These are phyloP conservation scores for Pipistrellus kuhlii DNA, from an alignment of 2,797 vertebrate genomes.

Conservation along the genomic window DNA sequence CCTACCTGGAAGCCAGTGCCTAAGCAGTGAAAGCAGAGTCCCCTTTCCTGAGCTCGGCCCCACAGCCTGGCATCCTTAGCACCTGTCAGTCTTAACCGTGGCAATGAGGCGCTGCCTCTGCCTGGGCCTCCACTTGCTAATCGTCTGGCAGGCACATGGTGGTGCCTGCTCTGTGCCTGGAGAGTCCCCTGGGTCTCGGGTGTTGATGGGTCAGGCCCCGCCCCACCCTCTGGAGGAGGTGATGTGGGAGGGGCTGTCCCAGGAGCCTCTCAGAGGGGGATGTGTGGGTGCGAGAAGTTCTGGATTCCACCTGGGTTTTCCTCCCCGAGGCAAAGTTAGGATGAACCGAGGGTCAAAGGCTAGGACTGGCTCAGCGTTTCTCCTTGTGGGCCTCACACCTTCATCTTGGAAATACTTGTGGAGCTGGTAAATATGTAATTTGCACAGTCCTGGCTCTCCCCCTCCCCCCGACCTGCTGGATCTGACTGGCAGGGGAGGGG, in stretches of 20 bases:
- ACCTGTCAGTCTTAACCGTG: fast-evolving
- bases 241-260: background rate
- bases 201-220: background rate
- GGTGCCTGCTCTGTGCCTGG: background rate
- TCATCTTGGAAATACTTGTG: background rate
- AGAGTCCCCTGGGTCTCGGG: background rate
- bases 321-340: background rate
- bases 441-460: background rate
- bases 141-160: background rate
- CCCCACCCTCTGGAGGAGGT: background rate
- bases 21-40: too few relatives aligned
- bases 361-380: background rate
- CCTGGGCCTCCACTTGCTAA: background rate
- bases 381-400: background rate
- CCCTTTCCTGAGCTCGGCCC: background rate
- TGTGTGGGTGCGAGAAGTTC: too few relatives aligned
- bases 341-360: background rate
- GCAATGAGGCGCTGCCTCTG: background rate
- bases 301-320: background rate
- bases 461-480: background rate
- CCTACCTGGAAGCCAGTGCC: background rate
- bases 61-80: background rate
- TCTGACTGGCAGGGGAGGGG: background rate
- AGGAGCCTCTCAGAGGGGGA: background rate
- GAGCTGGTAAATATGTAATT: background rate